Evolutionary conservation across 2,113 vertebrate genomes (phyloP), one percentile per base, ranked within the genome.

Genomic region (Chamaetylas fuelleborni): DNA sequence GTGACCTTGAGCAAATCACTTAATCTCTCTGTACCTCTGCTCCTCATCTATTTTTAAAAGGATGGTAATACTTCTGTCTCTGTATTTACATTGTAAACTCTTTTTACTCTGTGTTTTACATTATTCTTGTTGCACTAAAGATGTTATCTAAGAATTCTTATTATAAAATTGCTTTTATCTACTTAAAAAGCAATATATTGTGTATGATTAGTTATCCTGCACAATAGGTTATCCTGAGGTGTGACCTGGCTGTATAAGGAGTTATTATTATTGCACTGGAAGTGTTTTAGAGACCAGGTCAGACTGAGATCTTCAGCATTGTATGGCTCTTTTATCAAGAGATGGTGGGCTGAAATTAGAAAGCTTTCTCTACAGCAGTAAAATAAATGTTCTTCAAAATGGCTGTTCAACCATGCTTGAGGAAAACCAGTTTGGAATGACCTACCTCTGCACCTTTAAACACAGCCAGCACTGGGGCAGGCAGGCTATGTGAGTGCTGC

Each of bases 31-130:
- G 13, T 58, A 58, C n/a, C 23, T 81, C 51, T 54, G 15, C 31
- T 92, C 54, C 72, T 94, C 78, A 94, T 94, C 85, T 92, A 87
- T 86, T 83, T 94, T 88, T 93, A 70, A 95, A 76, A 87, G 34
- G 22, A 76, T 54, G 15, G 34, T 88, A 81, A 86, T 86, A n/a
- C 15, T 48, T 93, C 36, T 71, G 11, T 40, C 60, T 90, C 43
- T 86, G 5, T 88, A 90, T 96, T 95, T 94, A 73, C 74, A 83
- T 43, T 93, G 73, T 45, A 82, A 95, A 85, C 12, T 81, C 70
- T 33, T 71, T 87, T 94, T 60, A 71, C 8, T 66, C 19, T 47
- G 19, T 69, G 19, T 81, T 91, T 86, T 81, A 12, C 65, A 50
- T 56, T 22, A 84, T 51, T 93, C 43, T 81, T 56, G 5, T 69